Evolutionary conservation across 2,113 vertebrate genomes (phyloP).

Genomic region (Phrynocephalus versicolor): DNA sequence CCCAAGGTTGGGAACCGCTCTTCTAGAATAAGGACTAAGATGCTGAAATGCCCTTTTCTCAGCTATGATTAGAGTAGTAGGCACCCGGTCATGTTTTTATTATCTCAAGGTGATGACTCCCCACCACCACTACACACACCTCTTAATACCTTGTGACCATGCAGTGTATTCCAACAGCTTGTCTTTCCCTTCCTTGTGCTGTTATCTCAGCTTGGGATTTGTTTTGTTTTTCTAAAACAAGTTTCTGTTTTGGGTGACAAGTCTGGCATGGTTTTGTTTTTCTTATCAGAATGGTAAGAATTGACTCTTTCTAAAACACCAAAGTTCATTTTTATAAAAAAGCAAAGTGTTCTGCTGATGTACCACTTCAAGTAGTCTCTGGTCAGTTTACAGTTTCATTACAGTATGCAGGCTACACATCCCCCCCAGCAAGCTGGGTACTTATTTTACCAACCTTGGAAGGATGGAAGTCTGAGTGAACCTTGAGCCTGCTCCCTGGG

Average conservation of each 20-base stretch:
- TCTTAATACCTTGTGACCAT: background rate
- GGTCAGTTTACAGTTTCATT: too few species aligned
- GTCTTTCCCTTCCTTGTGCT: background rate
- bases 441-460: too few species aligned
- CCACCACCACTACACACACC: too few species aligned
- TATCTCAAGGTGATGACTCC: background rate
- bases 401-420: too few species aligned
- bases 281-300: background rate
- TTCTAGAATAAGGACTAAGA: background rate
- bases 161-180: background rate
- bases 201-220: background rate
- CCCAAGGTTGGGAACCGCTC: background rate
- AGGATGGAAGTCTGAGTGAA: too few species aligned
- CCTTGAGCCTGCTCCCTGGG: too few species aligned
- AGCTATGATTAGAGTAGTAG: background rate
- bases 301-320: too few species aligned
- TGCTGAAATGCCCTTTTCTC: background rate
- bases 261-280: conserved; percentile 6
- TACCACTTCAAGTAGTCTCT: too few species aligned
- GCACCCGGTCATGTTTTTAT: too few species aligned
- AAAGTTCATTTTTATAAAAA: background rate
- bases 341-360: too few species aligned
- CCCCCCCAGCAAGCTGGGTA: too few species aligned
- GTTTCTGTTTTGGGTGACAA: conserved; percentile 1
- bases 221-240: background rate